Conservation (phyloP, 1,140 invertebrate genomes). For the Euglossa dilemma region DNA sequence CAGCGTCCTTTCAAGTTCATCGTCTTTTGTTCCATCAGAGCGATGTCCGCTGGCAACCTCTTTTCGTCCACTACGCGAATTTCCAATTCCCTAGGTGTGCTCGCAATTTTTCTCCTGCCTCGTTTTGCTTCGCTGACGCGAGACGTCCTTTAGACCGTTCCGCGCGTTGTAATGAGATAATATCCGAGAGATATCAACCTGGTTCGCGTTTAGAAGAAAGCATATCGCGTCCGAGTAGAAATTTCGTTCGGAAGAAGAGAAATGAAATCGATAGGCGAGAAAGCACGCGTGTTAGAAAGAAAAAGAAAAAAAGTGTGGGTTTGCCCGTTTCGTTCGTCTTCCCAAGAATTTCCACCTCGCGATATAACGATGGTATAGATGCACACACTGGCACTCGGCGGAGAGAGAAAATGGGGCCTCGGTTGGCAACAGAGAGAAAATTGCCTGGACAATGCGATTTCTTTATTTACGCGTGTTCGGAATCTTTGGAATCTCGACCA, state of each 20-base stretch:
- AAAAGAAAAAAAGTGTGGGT: neutral
- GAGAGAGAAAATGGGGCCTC: neutral
- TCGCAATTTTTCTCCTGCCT: neutral
- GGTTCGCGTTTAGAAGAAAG: too few relatives aligned
- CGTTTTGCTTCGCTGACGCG: too few relatives aligned
- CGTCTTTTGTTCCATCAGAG: slow-evolving; percentile 51
- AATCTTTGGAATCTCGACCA: neutral
- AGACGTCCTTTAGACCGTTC: too few relatives aligned
- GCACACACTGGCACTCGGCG: too few relatives aligned
- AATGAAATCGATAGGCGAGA: too few relatives aligned
- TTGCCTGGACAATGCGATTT: neutral
- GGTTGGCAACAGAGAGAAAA: slow-evolving; percentile 25
- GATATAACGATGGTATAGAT: too few relatives aligned
- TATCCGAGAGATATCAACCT: too few relatives aligned
- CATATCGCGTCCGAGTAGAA: too few relatives aligned
- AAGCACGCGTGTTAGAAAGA: too few relatives aligned
- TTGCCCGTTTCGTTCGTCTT: neutral
- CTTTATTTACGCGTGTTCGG: slow-evolving; percentile 23
- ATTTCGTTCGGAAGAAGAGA: too few relatives aligned
- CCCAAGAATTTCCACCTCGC: neutral
- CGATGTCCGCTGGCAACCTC: slow-evolving; percentile 24
- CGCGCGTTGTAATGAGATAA: too few relatives aligned
- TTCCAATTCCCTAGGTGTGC: neutral
- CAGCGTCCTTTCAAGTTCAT: slow-evolving; percentile 61
- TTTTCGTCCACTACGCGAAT: neutral